These are phyloP conservation scores for Cepaea hortensis DNA, from an alignment of 2,888 invertebrate species.

Conservation along the genomic window DNA sequence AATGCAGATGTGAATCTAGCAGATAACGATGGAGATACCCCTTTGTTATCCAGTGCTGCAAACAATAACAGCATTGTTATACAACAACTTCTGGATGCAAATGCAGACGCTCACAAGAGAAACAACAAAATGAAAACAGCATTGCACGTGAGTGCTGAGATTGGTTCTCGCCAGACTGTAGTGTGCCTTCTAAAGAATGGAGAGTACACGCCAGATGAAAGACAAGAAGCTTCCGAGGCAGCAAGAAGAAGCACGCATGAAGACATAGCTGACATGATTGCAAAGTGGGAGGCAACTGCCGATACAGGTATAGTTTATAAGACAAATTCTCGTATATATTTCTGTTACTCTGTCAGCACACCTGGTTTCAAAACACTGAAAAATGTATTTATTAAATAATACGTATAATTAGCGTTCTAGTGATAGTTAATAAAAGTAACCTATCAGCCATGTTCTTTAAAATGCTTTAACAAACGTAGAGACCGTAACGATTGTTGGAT, in stretches of 20 bases:
- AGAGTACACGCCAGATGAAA: background rate
- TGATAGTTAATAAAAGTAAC: too few species aligned
- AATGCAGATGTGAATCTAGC: slow-evolving; percentile 29
- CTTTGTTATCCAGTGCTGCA: slow-evolving; percentile 22
- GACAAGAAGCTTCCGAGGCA: slow-evolving; percentile 17
- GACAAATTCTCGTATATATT: background rate
- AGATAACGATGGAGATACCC: slow-evolving; percentile 30
- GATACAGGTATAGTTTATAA: background rate
- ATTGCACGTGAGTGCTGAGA: slow-evolving; percentile 17
- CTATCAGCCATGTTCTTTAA: too few species aligned
- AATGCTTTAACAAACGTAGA: too few species aligned
- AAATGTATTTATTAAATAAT: background rate
- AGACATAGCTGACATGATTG: slow-evolving; percentile 16
- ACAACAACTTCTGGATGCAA: slow-evolving; percentile 16
- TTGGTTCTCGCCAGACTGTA: slow-evolving; percentile 3
- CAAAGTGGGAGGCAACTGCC: background rate
- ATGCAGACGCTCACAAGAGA: slow-evolving; percentile 1
- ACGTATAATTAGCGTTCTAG: background rate
- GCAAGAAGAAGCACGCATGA: background rate
- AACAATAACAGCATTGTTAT: slow-evolving; percentile 3
- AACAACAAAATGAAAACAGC: slow-evolving; percentile 23
- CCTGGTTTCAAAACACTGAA: background rate
- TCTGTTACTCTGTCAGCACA: background rate
- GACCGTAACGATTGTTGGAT: too few species aligned
- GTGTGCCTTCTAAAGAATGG: background rate